phyloP scores from a whole-genome alignment of 2,797 vertebrate species.

The Molossus alvarezi region DNA sequence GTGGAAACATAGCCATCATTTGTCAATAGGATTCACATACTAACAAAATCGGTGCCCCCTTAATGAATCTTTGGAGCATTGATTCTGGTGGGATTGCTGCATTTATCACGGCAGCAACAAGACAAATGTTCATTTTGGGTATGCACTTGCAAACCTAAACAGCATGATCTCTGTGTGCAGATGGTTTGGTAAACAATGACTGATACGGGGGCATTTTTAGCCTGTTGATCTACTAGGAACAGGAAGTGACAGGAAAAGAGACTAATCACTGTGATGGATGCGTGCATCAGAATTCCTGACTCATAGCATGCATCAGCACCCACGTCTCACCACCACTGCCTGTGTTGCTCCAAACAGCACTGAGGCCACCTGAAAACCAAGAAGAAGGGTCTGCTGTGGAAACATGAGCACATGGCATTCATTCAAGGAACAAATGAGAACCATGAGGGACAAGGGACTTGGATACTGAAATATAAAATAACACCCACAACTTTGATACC shows the following conservation, averaged over 20 bases:
- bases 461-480: background rate
- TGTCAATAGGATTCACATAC: background rate
- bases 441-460: background rate
- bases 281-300: background rate
- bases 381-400: background rate
- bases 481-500: background rate
- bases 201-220: background rate
- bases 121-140: conserved; percentile 39
- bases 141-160: conserved; percentile 37
- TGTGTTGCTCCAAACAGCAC: background rate
- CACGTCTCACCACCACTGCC: background rate
- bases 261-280: background rate
- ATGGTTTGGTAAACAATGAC: conserved; percentile 58
- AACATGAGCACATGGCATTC: background rate
- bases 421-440: background rate
- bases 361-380: background rate
- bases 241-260: conserved; percentile 54
- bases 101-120: background rate
- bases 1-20: background rate
- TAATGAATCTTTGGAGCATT: background rate
- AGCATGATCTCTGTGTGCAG: background rate
- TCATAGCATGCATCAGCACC: background rate
- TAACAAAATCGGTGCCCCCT: background rate
- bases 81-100: conserved; percentile 43
- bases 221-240: conserved; percentile 17